phyloP scores from a whole-genome alignment of 2,888 invertebrate genomes.

The Scaptomyza caliginosa region DNA sequence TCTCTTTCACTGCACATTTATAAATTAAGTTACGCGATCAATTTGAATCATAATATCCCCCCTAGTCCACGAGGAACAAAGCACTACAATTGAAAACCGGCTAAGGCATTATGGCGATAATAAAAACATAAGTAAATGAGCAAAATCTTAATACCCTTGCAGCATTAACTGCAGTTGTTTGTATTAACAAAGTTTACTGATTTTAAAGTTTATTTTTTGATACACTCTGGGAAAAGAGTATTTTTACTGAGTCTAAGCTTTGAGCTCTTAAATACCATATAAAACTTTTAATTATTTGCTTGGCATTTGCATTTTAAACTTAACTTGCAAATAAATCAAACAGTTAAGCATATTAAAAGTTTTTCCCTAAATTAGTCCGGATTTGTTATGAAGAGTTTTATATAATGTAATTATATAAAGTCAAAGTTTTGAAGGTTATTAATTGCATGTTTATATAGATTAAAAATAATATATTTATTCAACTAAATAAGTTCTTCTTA shows the following conservation, averaged over 20 bases:
- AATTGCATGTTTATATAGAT: too few species aligned
- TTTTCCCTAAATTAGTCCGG: neutral
- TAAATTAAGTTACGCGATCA: slow-evolving; percentile 79
- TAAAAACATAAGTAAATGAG: slow-evolving; percentile 3
- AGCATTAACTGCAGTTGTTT: neutral
- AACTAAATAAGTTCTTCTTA: too few species aligned
- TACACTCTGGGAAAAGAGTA: too few species aligned
- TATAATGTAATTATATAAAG: too few species aligned
- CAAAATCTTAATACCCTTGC: neutral
- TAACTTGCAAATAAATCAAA: neutral
- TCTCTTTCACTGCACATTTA: slow-evolving; percentile 48
- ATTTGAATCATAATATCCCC: slow-evolving; percentile 43
- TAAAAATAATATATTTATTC: too few species aligned
- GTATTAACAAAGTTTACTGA: too few species aligned
- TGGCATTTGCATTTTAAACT: neutral
- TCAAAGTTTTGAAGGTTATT: too few species aligned
- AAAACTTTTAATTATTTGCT: slow-evolving; percentile 1
- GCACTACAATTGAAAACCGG: slow-evolving; percentile 54
- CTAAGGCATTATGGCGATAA: slow-evolving; percentile 12
- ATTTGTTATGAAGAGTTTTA: neutral
- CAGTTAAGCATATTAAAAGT: neutral
- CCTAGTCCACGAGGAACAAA: slow-evolving; percentile 9
- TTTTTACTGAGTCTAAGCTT: too few species aligned
- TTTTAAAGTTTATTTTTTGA: too few species aligned
- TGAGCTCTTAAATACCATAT: too few species aligned